Conservation (phyloP, 2,797 vertebrate species). For the Perodicticus potto region DNA sequence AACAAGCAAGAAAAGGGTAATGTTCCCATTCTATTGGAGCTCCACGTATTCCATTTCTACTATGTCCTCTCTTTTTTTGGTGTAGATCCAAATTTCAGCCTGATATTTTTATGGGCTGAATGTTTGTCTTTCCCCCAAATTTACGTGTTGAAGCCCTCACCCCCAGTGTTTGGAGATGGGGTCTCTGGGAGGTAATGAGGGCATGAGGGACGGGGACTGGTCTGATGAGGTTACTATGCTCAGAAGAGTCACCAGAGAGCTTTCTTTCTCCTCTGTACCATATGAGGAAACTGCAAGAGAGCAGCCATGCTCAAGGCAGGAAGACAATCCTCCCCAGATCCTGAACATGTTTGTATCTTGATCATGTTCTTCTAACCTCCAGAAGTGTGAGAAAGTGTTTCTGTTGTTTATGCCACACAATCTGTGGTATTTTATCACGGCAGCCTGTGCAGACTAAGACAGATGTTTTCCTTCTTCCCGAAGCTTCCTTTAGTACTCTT, state of each 20-base stretch:
- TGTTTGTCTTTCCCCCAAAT: not conserved
- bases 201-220: not conserved
- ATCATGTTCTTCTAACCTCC: not conserved
- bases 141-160: not conserved
- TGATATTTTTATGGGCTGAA: constrained; percentile 2
- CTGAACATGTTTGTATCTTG: not conserved
- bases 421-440: not conserved
- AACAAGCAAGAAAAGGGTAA: not conserved
- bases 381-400: not conserved
- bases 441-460: not conserved
- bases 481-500: not conserved
- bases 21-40: not conserved
- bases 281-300: not conserved
- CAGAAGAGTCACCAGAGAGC: not conserved
- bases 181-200: not conserved
- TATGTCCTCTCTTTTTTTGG: not conserved
- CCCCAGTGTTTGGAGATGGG: not conserved
- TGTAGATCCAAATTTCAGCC: not conserved
- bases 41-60: not conserved
- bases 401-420: not conserved
- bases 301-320: not conserved
- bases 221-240: not conserved
- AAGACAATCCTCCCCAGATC: not conserved
- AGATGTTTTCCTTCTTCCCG: not conserved
- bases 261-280: not conserved